These are phyloP conservation scores for Ctenoplectra terminalis DNA, from an alignment of 1,140 invertebrate genomes.

Conservation along the genomic window DNA sequence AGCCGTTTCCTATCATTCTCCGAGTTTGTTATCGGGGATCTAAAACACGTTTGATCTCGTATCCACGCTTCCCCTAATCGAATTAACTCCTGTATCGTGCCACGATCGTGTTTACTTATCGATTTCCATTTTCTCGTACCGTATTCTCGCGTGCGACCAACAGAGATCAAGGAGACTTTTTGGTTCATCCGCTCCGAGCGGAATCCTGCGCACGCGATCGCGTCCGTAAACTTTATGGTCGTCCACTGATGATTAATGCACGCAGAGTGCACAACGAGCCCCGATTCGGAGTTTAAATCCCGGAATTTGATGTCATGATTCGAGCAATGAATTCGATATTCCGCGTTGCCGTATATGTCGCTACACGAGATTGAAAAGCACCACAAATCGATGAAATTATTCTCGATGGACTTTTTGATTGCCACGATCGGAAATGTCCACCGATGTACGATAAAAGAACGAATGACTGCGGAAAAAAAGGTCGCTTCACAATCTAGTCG, in stretches of 20 bases:
- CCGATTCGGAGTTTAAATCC: background rate
- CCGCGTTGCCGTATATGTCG: background rate
- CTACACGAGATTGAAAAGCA: background rate
- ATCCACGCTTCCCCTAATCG: slow-evolving; percentile 14
- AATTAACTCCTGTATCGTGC: slow-evolving; percentile 34
- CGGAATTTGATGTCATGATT: background rate
- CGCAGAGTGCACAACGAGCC: no score
- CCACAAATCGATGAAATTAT: background rate
- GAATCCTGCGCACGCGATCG: slow-evolving; percentile 11
- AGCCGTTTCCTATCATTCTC: slow-evolving; percentile 22
- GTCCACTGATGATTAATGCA: background rate
- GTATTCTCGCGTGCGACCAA: background rate
- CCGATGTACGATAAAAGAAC: background rate
- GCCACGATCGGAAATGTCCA: background rate
- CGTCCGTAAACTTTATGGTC: background rate
- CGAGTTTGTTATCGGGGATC: slow-evolving; percentile 21
- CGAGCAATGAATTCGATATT: background rate
- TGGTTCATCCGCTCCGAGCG: no score
- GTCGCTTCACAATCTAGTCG: background rate
- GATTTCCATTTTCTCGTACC: slow-evolving; percentile 15
- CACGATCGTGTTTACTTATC: background rate
- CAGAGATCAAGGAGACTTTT: background rate
- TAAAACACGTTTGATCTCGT: slow-evolving; percentile 25
- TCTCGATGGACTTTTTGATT: background rate
- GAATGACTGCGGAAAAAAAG: background rate